phyloP scores from a whole-genome alignment of 1,140 invertebrate genomes.

The Pogonomyrmex barbatus region DNA sequence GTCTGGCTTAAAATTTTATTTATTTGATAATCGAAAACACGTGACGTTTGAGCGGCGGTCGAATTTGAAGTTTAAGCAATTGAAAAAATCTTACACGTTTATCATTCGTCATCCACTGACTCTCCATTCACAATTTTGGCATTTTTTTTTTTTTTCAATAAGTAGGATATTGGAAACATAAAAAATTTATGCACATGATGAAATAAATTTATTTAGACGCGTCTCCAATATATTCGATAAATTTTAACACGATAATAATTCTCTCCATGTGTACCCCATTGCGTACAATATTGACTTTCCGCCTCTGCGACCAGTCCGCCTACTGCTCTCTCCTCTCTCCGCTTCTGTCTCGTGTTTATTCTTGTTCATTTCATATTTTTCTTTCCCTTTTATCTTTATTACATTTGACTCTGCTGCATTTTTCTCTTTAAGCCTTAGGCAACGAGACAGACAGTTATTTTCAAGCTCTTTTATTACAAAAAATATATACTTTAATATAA shows the following conservation, averaged over 20 bases:
- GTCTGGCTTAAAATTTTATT: not conserved
- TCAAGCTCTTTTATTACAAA: not conserved
- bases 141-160: slow-evolving; percentile 5
- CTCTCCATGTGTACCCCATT: slow-evolving; percentile 29
- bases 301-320: slow-evolving; percentile 11
- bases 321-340: not conserved
- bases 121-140: not conserved
- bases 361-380: slow-evolving; percentile 22
- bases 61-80: not conserved
- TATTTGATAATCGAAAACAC: not conserved
- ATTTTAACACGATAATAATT: slow-evolving; percentile 54
- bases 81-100: not conserved
- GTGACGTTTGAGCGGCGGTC: not conserved
- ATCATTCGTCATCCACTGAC: not conserved
- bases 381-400: slow-evolving; percentile 12
- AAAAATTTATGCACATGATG: slow-evolving; percentile 31
- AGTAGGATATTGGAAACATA: slow-evolving; percentile 69
- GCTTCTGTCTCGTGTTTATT: slow-evolving; percentile 17
- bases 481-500: slow-evolving; percentile 3
- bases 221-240: slow-evolving; percentile 40
- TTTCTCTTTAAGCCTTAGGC: slow-evolving; percentile 5
- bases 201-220: slow-evolving; percentile 45
- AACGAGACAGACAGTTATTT: slow-evolving; percentile 19
- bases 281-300: slow-evolving; percentile 58
- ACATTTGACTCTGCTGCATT: slow-evolving; percentile 22